A percentile compares a stretch with the other conserved stretches of the same genome.
Conservation (phyloP, 2,888 invertebrate genomes). For the Dicycla oo region DNA sequence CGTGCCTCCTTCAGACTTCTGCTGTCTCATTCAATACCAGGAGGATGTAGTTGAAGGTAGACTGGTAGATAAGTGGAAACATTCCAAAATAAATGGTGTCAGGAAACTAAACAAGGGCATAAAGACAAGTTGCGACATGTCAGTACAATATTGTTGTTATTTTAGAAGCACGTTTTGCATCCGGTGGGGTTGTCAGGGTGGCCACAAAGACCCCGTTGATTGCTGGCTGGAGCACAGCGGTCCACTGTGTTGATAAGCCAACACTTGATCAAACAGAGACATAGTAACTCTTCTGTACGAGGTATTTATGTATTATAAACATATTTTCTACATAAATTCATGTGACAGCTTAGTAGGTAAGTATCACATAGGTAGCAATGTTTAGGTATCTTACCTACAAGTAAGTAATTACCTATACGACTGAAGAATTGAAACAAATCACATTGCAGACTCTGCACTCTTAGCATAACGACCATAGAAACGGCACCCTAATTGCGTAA, state of each 20-base stretch:
- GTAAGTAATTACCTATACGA: not conserved
- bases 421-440: not conserved
- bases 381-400: not conserved
- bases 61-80: no score
- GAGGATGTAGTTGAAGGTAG: not conserved
- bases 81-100: not conserved
- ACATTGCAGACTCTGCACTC: not conserved
- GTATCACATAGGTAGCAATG: not conserved
- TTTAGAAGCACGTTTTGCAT: slow-evolving; percentile 70
- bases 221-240: slow-evolving; percentile 69
- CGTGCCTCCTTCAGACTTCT: not conserved
- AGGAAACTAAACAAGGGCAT: slow-evolving; percentile 30
- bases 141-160: slow-evolving; percentile 60
- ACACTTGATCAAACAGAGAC: slow-evolving; percentile 87
- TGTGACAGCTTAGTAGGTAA: not conserved
- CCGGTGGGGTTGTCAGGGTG: slow-evolving; percentile 79
- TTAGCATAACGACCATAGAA: no score
- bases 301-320: slow-evolving; percentile 38
- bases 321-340: slow-evolving; percentile 29
- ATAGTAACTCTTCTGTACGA: slow-evolving; percentile 61
- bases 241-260: slow-evolving; percentile 80
- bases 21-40: not conserved
- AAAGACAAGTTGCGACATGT: slow-evolving; percentile 58
- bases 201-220: slow-evolving; percentile 79
- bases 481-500: no score